phyloP scores from a whole-genome alignment of 1,140 invertebrate species.

The Prorops nasuta region DNA sequence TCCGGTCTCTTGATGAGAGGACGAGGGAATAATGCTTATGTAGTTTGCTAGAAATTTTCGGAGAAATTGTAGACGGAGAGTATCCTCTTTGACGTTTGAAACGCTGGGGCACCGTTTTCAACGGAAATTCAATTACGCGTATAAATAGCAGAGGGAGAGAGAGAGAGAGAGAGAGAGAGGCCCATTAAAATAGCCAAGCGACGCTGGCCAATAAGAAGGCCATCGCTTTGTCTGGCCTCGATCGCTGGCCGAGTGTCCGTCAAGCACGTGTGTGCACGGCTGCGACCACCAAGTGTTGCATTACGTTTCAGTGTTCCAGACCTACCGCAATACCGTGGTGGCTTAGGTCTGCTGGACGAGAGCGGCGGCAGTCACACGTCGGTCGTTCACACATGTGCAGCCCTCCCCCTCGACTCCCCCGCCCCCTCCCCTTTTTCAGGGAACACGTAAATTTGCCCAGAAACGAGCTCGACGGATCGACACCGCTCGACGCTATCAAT shows the following conservation, averaged over 20 bases:
- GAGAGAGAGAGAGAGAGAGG: constrained; percentile 1
- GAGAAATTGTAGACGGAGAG: no score
- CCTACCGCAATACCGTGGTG: constrained; percentile 39
- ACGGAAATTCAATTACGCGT: constrained; percentile 34
- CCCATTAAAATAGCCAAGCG: constrained; percentile 26
- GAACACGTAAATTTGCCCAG: no score
- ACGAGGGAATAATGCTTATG: no score
- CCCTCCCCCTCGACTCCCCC: constrained; percentile 17
- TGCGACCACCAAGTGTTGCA: constrained; percentile 25
- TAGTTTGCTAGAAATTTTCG: no score
- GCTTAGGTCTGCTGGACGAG: constrained; percentile 33
- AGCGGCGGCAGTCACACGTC: constrained; percentile 33
- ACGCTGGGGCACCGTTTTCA: constrained; percentile 17
- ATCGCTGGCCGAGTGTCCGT: constrained; percentile 18
- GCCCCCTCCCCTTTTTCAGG: no score
- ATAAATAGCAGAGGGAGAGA: constrained; percentile 24
- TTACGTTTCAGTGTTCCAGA: constrained; percentile 36
- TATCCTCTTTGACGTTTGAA: no score
- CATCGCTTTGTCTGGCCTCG: constrained; percentile 25
- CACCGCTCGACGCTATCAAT: no score
- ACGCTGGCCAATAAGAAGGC: constrained; percentile 25
- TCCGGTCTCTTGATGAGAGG: no score
- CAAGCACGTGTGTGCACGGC: background rate
- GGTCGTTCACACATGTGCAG: constrained; percentile 37
- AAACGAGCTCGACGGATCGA: no score